Evolutionary conservation across 2,888 invertebrate genomes (phyloP), one percentile per base, ranked within the genome.

Genomic region (Acanthosepion pharaonis): DNA sequence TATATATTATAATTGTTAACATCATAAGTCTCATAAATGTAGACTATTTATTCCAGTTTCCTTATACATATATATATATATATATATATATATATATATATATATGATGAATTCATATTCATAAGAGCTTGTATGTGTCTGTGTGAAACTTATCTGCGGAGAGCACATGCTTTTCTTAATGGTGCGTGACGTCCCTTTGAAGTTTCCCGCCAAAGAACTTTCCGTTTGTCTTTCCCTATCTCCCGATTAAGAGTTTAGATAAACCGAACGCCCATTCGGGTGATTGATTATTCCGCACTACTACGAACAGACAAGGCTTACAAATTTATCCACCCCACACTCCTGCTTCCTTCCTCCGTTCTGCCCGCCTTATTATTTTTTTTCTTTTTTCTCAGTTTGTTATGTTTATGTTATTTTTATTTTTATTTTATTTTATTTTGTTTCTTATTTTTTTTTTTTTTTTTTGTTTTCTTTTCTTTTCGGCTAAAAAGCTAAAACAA

Each of bases 181-280:
- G 78, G 78, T n/a, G 78, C 78, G n/a, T 78, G 78, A 78, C 78
- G 78, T 78, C n/a, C n/a, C n/a, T 78, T 78, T 78, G 78, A 78
- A 78, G n/a, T 78, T 78, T 78, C 78, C 78, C 78, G 78, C 78
- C 28, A 78, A 78, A 78, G n/a, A 78, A n/a, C 28, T 78, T 8
- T 78, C 78, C 78, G 78, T 78, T 78, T 78, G 78, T 78, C 78
- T 78, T 78, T n/a, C 78, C 6, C n/a, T 78, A 8, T 78, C 28
- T 78, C 8, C 78, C 28, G 78, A 78, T 78, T 78, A 78, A 78
- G 18, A n/a, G 78, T 78, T 28, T 8, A 78, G 78, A 78, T 78
- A 78, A 78, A 78, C 78, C 78, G 78, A 78, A 78, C 78, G 78
- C 78, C 78, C 78, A 78, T 78, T 78, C 78, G 11, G 78, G 28